phyloP scores from a whole-genome alignment of 2,113 vertebrate genomes.

The Carassius gibelio region DNA sequence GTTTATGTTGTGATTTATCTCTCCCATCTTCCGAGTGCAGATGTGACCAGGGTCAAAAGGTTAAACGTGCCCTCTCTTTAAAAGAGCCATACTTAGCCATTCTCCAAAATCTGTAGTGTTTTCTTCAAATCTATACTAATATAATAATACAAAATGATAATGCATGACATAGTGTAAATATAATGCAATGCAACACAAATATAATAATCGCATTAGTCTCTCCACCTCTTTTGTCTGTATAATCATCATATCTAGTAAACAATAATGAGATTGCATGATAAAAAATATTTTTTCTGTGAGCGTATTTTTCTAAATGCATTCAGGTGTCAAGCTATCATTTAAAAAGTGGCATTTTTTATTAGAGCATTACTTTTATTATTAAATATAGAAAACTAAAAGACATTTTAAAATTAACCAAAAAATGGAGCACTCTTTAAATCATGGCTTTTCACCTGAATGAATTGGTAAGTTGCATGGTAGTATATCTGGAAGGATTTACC shows the following conservation, averaged over 20 bases:
- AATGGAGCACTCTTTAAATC: not conserved
- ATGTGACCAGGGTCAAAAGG: constrained; percentile 52
- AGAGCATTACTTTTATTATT: not conserved
- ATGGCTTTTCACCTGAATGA: not conserved
- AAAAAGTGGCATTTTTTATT: not conserved
- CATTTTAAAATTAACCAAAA: not conserved
- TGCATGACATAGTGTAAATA: not conserved
- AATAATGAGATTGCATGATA: not conserved
- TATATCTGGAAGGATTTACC: constrained; percentile 40
- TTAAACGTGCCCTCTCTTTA: constrained; percentile 32
- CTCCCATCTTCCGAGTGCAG: constrained; percentile 34
- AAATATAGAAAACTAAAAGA: too few relatives aligned
- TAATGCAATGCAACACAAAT: not conserved
- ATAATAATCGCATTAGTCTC: not conserved
- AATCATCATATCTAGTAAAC: not conserved
- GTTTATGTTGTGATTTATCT: constrained; percentile 45
- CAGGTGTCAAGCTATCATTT: not conserved
- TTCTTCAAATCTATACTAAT: constrained; percentile 20
- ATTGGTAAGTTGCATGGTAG: not conserved
- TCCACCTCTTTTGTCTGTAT: not conserved
- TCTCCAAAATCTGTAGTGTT: not conserved
- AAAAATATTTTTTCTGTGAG: not conserved
- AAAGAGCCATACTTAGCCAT: not conserved
- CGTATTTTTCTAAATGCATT: not conserved
- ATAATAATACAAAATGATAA: not conserved